Base-by-base conservation (phyloP, 2,888 invertebrate genomes). In the Plusia festucae region DNA sequence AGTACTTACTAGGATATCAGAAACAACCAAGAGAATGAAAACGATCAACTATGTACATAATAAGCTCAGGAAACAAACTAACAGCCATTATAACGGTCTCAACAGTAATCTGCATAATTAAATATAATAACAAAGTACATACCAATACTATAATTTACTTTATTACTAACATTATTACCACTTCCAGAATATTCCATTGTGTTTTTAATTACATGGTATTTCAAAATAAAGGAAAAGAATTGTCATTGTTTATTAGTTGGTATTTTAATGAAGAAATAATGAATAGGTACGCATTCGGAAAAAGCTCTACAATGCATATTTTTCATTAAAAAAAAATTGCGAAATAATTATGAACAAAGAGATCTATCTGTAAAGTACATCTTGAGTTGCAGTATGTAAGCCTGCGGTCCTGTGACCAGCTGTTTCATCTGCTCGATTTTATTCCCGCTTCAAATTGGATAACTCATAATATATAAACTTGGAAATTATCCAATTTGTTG, bases 191-290 rank as follows among this genome's bases (percentile, higher is more conserved):
- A 18, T 34, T 24, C 32, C 18, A 62, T 63, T 60, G 56, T 59
- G 40, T 32, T 44, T 52, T 44, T 15, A 60, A 70, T 34, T 34
- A 49, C 34, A 40, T n/a, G 11, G 55, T 2, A 40, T 59, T 73
- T 44, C 1, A 30, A 46, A 68, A 67, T 62, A 56, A 62, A 22
- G 53, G 22, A 51, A 73, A 58, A 58, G 34, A 20, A 69, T 60
- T 60, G 60, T 49, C 57, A 32, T 75, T 74, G 72, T 73, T 60
- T 24, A 11, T 18, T 20, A 49, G 22, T 6, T 54, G 54, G 70
- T 40, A 75, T 73, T 69, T 73, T 69, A 69, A 69, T 55, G 20
- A 60, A 44, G 44, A n/a, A 40, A 18, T n/a, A 27, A 46, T 27
- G 51, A 65, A 20, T 52, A 16, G 13, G n/a, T 30, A 11, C n/a